These are phyloP conservation scores for Oxycera nigricornis DNA, from an alignment of 2,888 invertebrate genomes.

Conservation along the genomic window DNA sequence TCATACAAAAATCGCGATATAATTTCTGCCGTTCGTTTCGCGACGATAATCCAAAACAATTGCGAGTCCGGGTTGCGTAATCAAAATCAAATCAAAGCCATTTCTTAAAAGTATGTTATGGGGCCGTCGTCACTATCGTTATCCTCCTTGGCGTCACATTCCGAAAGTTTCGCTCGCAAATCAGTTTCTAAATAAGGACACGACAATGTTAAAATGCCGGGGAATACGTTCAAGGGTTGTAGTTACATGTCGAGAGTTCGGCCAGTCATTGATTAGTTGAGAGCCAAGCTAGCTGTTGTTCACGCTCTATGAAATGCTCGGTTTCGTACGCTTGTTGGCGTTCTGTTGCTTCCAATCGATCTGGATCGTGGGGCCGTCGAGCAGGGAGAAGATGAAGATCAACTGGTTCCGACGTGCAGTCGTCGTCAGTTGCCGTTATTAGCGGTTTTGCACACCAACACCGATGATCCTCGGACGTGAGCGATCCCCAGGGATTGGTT, in stretches of 20 bases:
- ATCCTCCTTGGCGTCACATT: neutral
- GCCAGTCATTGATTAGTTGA: no score
- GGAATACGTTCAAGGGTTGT: no score
- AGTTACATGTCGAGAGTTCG: no score
- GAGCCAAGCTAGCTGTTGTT: no score
- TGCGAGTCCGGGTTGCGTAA: constrained; percentile 37
- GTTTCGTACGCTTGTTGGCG: no score
- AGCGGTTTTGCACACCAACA: neutral
- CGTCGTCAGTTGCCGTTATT: neutral
- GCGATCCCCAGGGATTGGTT: neutral
- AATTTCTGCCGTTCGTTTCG: constrained; percentile 51
- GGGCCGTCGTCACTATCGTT: constrained; percentile 20
- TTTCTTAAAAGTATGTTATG: constrained; percentile 39
- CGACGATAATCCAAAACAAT: constrained; percentile 14
- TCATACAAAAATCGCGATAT: constrained; percentile 17
- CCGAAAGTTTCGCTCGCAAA: neutral
- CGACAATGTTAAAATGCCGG: no score
- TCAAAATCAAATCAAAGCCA: no score
- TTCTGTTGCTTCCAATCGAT: no score
- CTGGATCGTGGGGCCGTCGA: neutral
- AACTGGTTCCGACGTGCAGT: neutral
- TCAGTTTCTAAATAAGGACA: no score
- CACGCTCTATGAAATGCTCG: no score
- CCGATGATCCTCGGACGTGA: neutral
- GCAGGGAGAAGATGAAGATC: neutral